phyloP scores from a whole-genome alignment of 2,888 invertebrate genomes.

The Sclerodermus sp. region DNA sequence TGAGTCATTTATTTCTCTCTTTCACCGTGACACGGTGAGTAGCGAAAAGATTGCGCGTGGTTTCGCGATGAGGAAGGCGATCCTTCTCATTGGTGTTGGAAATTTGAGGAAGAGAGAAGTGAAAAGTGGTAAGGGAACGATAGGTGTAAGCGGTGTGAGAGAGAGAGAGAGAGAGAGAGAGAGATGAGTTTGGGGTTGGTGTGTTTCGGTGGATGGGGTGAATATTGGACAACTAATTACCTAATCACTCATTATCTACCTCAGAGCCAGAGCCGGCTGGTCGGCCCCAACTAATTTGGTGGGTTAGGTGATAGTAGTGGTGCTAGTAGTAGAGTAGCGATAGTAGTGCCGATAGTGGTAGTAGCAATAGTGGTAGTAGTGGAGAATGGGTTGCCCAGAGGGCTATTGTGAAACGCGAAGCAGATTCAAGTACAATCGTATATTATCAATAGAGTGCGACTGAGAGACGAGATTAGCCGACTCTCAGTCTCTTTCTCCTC shows the following conservation, averaged over 20 bases:
- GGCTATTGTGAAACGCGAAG: slow-evolving; percentile 40
- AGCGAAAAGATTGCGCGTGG: too few species aligned
- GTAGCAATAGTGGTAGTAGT: too few species aligned
- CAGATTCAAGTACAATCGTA: slow-evolving; percentile 41
- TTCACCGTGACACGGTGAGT: too few species aligned
- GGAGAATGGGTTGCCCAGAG: slow-evolving; percentile 31
- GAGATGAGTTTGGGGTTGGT: slow-evolving; percentile 4
- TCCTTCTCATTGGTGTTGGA: too few species aligned
- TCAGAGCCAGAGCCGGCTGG: slow-evolving; percentile 34
- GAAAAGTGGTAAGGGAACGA: too few species aligned
- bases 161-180: neutral
- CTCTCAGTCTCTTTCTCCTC: too few species aligned
- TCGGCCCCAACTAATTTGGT: slow-evolving; percentile 23
- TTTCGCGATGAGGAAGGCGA: too few species aligned
- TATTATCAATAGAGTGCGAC: slow-evolving; percentile 26
- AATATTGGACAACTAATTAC: slow-evolving; percentile 51
- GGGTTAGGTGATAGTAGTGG: slow-evolving; percentile 24
- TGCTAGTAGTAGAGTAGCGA: too few species aligned
- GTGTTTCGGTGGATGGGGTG: slow-evolving; percentile 27
- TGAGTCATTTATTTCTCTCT: too few species aligned
- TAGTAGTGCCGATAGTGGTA: slow-evolving; percentile 23
- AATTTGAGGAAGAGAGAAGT: too few species aligned
- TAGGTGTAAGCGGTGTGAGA: too few species aligned
- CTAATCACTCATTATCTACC: slow-evolving; percentile 50
- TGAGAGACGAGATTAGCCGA: neutral